Evolutionary conservation across 2,888 invertebrate genomes (phyloP).

Genomic region (Lochmaea capreae): DNA sequence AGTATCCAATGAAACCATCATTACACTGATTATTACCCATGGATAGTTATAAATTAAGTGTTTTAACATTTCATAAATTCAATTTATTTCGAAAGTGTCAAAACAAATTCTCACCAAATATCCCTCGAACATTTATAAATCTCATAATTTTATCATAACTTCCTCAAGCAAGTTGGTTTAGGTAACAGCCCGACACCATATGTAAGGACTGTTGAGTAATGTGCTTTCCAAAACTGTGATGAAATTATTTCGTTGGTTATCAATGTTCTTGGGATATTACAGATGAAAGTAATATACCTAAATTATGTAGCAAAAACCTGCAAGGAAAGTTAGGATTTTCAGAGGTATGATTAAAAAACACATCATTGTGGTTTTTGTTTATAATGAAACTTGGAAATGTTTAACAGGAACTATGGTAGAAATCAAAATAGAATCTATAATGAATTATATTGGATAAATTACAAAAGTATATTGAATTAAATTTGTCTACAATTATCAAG

Average conservation of each 20-base stretch:
- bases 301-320: constrained; percentile 1
- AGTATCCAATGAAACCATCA: background rate
- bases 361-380: background rate
- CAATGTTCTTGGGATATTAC: background rate
- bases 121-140: constrained; percentile 4
- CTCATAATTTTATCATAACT: constrained; percentile 2
- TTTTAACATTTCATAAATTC: background rate
- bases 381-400: background rate
- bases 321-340: constrained; percentile 3
- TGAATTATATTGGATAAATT: background rate
- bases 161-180: background rate
- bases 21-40: background rate
- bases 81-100: background rate
- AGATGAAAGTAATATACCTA: constrained; percentile 4
- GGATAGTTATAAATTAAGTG: background rate
- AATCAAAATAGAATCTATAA: constrained; percentile 8
- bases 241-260: background rate
- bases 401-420: background rate
- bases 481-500: no score
- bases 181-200: no score
- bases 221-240: background rate
- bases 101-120: background rate
- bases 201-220: no score
- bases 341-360: constrained; percentile 3
- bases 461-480: no score